Conservation (phyloP, 2,797 vertebrate genomes). For the Rachycentron canadum region DNA sequence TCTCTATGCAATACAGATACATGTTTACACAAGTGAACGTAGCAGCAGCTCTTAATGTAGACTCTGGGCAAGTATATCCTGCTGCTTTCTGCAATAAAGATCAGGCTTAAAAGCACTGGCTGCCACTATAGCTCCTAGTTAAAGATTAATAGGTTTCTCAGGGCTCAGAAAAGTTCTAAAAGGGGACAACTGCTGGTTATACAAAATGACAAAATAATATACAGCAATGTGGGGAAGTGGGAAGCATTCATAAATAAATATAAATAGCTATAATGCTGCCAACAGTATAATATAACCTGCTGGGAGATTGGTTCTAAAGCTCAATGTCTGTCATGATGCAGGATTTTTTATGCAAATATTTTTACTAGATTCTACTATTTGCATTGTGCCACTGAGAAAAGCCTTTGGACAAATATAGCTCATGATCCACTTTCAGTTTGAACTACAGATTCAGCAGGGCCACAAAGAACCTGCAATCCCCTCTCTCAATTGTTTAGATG, state of each 20-base stretch:
- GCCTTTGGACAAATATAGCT: constrained; percentile 54
- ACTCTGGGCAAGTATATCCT: constrained; percentile 64
- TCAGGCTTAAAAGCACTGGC: constrained; percentile 76
- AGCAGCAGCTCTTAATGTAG: constrained; percentile 58
- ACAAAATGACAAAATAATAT: constrained; percentile 45
- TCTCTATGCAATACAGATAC: constrained; percentile 32
- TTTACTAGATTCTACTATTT: constrained; percentile 42
- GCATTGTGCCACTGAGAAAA: constrained; percentile 41
- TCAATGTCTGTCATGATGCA: constrained; percentile 24
- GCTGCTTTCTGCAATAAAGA: constrained; percentile 75
- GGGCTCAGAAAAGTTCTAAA: constrained; percentile 52
- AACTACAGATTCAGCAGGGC: constrained; percentile 33
- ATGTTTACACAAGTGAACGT: constrained; percentile 60
- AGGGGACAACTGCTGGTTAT: constrained; percentile 48
- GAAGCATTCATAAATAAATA: constrained; percentile 26
- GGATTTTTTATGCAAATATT: constrained; percentile 49
- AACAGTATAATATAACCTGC: constrained; percentile 20
- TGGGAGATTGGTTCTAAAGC: constrained; percentile 25
- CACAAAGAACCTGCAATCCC: constrained; percentile 46
- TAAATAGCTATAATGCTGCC: constrained; percentile 12
- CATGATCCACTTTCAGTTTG: constrained; percentile 50
- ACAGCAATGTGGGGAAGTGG: constrained; percentile 7
- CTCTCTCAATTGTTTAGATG: constrained; percentile 49
- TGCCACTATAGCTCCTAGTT: constrained; percentile 77
- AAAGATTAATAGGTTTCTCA: constrained; percentile 84